Evolutionary conservation across 2,797 vertebrate genomes (phyloP).

Genomic region (Parotocinclus haroldoi): DNA sequence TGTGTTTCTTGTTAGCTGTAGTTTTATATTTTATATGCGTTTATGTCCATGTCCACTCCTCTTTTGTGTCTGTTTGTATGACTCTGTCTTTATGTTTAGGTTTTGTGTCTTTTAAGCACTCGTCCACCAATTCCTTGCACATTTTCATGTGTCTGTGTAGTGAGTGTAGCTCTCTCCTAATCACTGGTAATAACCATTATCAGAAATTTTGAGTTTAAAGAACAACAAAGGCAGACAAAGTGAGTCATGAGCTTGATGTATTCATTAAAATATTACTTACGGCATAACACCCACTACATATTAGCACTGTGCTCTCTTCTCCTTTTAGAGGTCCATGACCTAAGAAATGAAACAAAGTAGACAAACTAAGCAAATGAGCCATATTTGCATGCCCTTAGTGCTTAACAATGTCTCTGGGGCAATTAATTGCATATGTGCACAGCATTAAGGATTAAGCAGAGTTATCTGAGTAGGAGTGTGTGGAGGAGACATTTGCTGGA

Average conservation of each 20-base stretch:
- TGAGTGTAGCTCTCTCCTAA: background rate
- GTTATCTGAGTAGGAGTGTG: constrained; percentile 28
- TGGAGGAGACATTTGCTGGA: constrained; percentile 9
- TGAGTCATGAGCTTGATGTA: background rate
- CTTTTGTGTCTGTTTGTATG: too few relatives aligned
- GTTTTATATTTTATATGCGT: too few relatives aligned
- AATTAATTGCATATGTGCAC: constrained; percentile 6
- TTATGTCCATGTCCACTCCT: too few relatives aligned
- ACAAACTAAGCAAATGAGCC: constrained; percentile 16
- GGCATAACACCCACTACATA: constrained; percentile 15
- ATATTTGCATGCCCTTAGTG: constrained; percentile 25
- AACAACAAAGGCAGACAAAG: background rate
- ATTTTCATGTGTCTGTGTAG: too few relatives aligned
- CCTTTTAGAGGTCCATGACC: constrained; percentile 1
- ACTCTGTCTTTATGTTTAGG: too few relatives aligned
- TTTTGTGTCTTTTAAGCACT: too few relatives aligned
- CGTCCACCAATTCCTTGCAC: too few relatives aligned
- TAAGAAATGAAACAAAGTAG: constrained; percentile 18
- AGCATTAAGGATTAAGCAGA: constrained; percentile 15
- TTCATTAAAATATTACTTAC: constrained; percentile 6
- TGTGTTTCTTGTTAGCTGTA: too few relatives aligned
- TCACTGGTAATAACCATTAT: background rate
- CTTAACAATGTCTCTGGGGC: constrained; percentile 31
- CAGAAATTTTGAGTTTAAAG: background rate
- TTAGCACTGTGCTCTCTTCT: background rate